Conservation (phyloP, 2,888 invertebrate genomes). For the Ypsolopha sequella region DNA sequence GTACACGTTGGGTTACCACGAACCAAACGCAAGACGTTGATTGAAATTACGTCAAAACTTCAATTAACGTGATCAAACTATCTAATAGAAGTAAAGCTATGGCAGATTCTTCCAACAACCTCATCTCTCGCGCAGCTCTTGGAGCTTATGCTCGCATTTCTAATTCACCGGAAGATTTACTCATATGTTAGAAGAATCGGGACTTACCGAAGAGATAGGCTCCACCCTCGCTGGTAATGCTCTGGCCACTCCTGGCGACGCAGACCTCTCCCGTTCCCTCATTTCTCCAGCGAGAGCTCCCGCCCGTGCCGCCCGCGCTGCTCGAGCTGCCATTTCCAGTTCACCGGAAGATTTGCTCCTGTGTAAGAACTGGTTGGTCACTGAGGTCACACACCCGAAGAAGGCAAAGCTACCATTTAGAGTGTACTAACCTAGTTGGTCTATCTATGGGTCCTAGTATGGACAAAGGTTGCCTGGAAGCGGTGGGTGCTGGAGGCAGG, state of each 20-base stretch:
- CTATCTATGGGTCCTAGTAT: conserved; percentile 45
- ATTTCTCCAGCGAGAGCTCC: conserved; percentile 46
- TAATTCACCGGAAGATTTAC: too few species aligned
- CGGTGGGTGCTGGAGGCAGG: conserved; percentile 67
- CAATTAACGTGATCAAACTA: too few species aligned
- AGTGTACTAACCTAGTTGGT: conserved; percentile 40
- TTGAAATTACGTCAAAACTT: too few species aligned
- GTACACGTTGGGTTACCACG: too few species aligned
- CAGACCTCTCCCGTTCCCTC: conserved; percentile 55
- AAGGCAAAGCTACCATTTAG: not conserved
- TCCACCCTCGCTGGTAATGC: conserved; percentile 51
- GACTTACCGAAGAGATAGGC: conserved; percentile 35
- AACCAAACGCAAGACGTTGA: too few species aligned
- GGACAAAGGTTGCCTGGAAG: conserved; percentile 45
- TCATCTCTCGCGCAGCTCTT: too few species aligned
- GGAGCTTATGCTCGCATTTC: too few species aligned
- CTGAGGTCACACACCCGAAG: not conserved
- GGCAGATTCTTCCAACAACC: too few species aligned
- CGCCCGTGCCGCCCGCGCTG: conserved; percentile 30
- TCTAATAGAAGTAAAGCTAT: too few species aligned
- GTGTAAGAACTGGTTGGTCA: not conserved
- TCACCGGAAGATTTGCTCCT: conserved; percentile 66
- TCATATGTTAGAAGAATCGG: not conserved
- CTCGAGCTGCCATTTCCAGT: conserved; percentile 39
- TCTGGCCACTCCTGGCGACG: conserved; percentile 43